Conservation (phyloP, 2,113 vertebrate genomes). For the Menidia beryllina region DNA sequence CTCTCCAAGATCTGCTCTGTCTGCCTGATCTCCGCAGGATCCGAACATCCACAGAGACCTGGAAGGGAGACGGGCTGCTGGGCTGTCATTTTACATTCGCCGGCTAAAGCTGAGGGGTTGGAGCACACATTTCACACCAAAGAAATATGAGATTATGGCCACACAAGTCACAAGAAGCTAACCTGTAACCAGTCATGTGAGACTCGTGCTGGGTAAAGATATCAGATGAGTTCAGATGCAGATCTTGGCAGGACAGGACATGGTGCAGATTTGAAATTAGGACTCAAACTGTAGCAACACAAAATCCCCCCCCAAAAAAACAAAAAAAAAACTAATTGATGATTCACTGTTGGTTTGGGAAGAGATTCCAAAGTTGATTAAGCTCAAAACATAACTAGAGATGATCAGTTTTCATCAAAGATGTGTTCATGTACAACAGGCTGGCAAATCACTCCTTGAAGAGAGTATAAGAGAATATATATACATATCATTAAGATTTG, state of each 20-base stretch:
- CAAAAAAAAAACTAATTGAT: too few species aligned
- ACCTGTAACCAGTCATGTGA: neutral
- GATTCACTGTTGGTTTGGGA: constrained; percentile 37
- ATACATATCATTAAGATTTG: neutral
- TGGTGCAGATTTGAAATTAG: neutral
- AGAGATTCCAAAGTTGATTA: constrained; percentile 29
- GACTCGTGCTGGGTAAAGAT: neutral
- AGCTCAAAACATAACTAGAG: constrained; percentile 32
- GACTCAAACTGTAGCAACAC: constrained; percentile 8
- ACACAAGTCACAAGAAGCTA: neutral
- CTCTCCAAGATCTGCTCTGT: constrained; percentile 64
- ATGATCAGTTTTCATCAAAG: constrained; percentile 28
- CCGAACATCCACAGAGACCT: constrained; percentile 57
- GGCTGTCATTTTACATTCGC: constrained; percentile 20
- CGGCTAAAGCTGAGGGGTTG: constrained; percentile 1
- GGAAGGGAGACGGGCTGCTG: constrained; percentile 29
- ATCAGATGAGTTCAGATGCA: neutral
- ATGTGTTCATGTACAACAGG: constrained; percentile 25
- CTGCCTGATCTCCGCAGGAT: constrained; percentile 71
- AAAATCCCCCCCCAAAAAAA: constrained; percentile 6
- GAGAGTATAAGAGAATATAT: too few species aligned
- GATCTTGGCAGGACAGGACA: neutral
- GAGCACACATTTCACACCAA: neutral
- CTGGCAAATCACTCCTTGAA: constrained; percentile 1
- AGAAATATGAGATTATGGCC: neutral